These are phyloP conservation scores for Allolobophora icterica DNA, from an alignment of 2,888 invertebrate species.

Conservation along the genomic window DNA sequence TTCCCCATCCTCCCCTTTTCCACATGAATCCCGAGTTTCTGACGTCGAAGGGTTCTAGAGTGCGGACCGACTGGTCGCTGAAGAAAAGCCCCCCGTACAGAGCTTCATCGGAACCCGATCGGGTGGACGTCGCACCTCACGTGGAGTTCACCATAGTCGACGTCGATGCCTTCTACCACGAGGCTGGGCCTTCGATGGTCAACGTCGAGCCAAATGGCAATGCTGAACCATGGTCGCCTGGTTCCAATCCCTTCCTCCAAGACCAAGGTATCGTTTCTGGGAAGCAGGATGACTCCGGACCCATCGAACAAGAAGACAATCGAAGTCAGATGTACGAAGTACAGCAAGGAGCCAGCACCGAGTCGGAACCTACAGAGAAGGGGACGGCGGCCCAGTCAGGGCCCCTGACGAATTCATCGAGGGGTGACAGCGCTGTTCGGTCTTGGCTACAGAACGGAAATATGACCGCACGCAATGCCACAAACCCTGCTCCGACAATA, in stretches of 20 bases:
- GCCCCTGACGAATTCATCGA: not conserved
- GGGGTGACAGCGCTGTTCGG: not conserved
- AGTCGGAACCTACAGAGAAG: not conserved
- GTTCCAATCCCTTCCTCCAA: not conserved
- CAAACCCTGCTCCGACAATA: not conserved
- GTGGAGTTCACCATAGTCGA: not conserved
- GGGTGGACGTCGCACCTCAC: conserved; percentile 26
- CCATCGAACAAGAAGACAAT: not conserved
- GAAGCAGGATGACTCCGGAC: not conserved
- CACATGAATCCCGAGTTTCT: not conserved
- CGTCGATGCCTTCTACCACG: conserved; percentile 29
- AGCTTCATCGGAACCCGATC: conserved; percentile 4
- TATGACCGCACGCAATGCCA: conserved; percentile 28
- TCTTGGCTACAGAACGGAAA: conserved; percentile 11
- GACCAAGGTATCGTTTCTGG: not conserved
- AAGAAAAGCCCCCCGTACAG: not conserved
- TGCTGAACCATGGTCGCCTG: not conserved
- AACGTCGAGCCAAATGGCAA: not conserved
- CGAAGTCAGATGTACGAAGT: not conserved
- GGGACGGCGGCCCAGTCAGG: not conserved
- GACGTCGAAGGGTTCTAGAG: not conserved
- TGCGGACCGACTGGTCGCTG: not conserved
- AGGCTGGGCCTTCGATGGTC: not conserved
- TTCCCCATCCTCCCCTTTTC: not conserved
- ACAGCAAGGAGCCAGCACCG: not conserved